Base-by-base conservation (phyloP, 2,888 invertebrate genomes). In the Tiliacea citrago region DNA sequence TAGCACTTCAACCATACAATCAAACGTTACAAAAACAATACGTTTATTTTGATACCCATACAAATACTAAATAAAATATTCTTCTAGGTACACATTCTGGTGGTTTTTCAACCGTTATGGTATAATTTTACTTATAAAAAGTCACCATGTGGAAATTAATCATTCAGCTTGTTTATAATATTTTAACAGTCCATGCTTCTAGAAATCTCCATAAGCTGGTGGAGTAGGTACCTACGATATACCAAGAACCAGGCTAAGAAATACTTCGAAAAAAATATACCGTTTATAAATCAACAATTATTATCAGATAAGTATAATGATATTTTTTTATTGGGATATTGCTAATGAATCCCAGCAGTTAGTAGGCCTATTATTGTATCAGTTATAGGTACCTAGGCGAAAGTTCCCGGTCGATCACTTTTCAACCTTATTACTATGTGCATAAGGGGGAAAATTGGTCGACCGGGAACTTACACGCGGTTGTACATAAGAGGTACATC, bases 61-160 rank as follows among this genome's bases (percentile, higher is more conserved):
- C 12, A 49, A 69, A 69, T 47, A 63, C 6, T 63, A 47, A 47
- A 47, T 13, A 69, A 68, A 69, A 42, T 8, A 2, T n/a, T 53
- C 16, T 42, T 42, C 39, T 24, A n/a, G n/a, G n/a, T n/a, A 66
- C 39, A 10, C 21, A 0, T 39, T 42, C 42, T 45, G 18, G 10
- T 45, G 62, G 0, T 45, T 45, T 24, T n/a, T 62, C 24, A 45
- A 10, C n/a, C 0, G n/a, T n/a, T 61, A 5, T 16, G 2, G 16
- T 42, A 42, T 6, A 16, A 42, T 24, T 62, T 42, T 42, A 16
- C 13, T 42, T 42, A 10, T 18, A 61, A n/a, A n/a, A 16, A 16
- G 39, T 42, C 39, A 39, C 9, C 6, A 16, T n/a, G 45, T 12
- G 10, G 16, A 24, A 63, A 7, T 24, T 63, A 7, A 7, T 24